phyloP scores from a whole-genome alignment of 1,140 invertebrate genomes.

The Scaptomyza montana region DNA sequence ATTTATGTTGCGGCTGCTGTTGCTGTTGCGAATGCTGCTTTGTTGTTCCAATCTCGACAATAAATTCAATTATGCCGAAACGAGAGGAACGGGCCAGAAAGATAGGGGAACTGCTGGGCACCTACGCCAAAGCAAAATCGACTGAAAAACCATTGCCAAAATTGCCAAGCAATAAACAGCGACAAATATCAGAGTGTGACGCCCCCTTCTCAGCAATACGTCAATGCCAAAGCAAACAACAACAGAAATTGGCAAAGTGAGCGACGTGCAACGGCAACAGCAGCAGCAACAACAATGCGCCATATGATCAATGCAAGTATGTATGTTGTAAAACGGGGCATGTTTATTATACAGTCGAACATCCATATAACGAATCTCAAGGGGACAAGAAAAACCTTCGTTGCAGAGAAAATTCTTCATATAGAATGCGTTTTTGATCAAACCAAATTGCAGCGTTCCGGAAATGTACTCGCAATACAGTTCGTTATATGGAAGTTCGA shows the following conservation, averaged over 20 bases:
- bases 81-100: slow-evolving; percentile 19
- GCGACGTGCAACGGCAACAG: slow-evolving; percentile 51
- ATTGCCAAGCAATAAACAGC: slow-evolving; percentile 50
- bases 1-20: slow-evolving; percentile 2
- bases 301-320: slow-evolving; percentile 20
- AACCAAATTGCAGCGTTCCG: too few species aligned
- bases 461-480: too few species aligned
- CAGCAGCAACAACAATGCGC: slow-evolving; percentile 13
- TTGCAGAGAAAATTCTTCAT: too few species aligned
- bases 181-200: slow-evolving; percentile 81
- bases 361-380: too few species aligned
- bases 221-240: slow-evolving; percentile 62
- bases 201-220: slow-evolving; percentile 44
- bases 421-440: too few species aligned
- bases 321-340: slow-evolving; percentile 55
- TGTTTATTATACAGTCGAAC: slow-evolving; percentile 32
- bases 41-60: slow-evolving; percentile 64
- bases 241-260: slow-evolving; percentile 59
- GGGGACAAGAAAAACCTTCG: too few species aligned
- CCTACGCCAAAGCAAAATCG: slow-evolving; percentile 47
- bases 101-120: slow-evolving; percentile 42
- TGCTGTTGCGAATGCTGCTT: slow-evolving; percentile 11
- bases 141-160: slow-evolving; percentile 64
- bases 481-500: too few species aligned
- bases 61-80: slow-evolving; percentile 71